Conservation (phyloP, 2,113 vertebrate genomes). For the Phocoena phocoena region DNA sequence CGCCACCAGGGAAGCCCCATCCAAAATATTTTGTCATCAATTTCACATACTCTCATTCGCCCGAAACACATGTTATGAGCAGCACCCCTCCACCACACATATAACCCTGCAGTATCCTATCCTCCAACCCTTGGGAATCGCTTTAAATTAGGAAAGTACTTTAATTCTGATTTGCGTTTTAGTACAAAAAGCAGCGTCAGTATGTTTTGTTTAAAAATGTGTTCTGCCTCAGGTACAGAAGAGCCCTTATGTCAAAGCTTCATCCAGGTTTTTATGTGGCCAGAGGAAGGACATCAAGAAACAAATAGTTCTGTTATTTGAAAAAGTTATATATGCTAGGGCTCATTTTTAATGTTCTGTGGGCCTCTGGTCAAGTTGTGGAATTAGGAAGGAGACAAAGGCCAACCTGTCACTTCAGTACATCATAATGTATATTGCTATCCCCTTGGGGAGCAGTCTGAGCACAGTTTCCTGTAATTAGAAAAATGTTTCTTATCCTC, state of each 20-base stretch:
- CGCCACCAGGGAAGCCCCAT: neutral
- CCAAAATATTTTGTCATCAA: neutral
- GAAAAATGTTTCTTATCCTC: conserved; percentile 3
- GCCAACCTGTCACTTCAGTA: neutral
- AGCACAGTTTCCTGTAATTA: neutral
- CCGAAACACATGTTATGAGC: neutral
- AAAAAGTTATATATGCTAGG: neutral
- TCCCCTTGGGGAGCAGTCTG: neutral
- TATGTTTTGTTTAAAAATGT: neutral
- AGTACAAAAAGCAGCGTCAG: neutral
- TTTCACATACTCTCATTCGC: neutral
- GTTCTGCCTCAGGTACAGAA: neutral
- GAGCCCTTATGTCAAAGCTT: neutral
- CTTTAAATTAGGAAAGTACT: conserved; percentile 16
- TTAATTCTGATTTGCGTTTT: neutral
- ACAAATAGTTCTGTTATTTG: neutral
- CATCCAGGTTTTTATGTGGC: neutral
- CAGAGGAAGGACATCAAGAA: neutral
- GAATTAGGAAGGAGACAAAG: neutral
- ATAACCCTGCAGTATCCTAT: neutral
- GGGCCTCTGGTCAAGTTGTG: neutral
- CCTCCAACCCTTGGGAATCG: neutral
- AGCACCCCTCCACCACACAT: neutral
- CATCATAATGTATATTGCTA: neutral
- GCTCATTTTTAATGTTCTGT: neutral